Base-by-base conservation (phyloP, 1,140 invertebrate species). In the Globodera rostochiensis region DNA sequence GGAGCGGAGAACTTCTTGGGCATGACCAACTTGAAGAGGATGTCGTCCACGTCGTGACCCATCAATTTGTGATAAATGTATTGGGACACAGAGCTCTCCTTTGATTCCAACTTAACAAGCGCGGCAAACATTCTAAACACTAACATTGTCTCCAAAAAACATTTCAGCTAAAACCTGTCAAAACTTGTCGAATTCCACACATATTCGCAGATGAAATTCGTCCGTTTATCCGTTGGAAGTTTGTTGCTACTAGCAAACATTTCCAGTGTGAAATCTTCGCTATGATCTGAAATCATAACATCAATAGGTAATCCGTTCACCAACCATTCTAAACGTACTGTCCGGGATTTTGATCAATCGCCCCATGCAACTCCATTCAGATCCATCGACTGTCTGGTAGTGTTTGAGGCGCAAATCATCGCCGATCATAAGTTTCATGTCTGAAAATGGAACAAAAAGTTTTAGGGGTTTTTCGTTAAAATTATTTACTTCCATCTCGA, bases 131-230 rank as follows among this genome's bases (percentile, higher is more conserved):
- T 99, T 85, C 96, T 95, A 84, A 70, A 86, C 13, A 75, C 46
- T 36, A 67, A 46, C 49, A 25, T 13, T 21, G 5, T 11, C 19
- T 11, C 7, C 8, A 73, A 74, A 21, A 66, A 19, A 46, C 13
- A 36, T 46, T 15, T 78, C 9, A 25, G 13, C 4, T 50, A 73
- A 36, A 46, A 95, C 95, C 95, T 93, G 90, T 99, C 96, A 91
- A 99, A 99, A 67, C 95, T 96, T 1, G 97, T 99, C 78, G 96
- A 96, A 90, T 99, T 99, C 98, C 97, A 99, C 36, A 99, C 98
- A 91, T 98, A 99, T 91, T 99, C 97, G 13, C 99, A 95, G 0
- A 96, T 95, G 91, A 98, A 99, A 90, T 97, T 97, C 73, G 94
- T 89, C 11, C 84, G 84, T 79, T 83, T 87, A 73, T 90, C 87